These are phyloP conservation scores for Alectoris magna DNA, from an alignment of 2,797 vertebrate species.

Conservation along the genomic window DNA sequence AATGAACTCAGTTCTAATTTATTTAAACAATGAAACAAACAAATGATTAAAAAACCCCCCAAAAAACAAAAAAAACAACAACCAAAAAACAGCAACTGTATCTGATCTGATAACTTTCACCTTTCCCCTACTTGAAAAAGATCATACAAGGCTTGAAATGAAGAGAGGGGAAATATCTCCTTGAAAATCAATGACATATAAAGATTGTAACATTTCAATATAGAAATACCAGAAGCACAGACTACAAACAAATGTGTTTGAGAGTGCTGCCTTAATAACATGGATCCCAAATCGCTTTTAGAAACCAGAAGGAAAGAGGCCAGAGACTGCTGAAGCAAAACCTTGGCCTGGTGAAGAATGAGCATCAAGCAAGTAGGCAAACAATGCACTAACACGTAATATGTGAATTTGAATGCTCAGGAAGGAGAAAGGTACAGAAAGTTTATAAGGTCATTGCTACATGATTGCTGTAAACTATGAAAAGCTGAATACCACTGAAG, in stretches of 20 bases:
- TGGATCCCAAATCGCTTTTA: not conserved
- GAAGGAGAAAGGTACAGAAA: conserved; percentile 30
- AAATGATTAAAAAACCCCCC: not conserved
- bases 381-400: not conserved
- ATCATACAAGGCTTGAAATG: not conserved
- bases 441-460: conserved; percentile 45
- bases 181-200: not conserved
- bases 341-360: not conserved
- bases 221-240: not conserved
- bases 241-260: conserved; percentile 3
- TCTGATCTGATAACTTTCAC: not conserved
- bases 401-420: conserved; percentile 8
- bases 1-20: not conserved
- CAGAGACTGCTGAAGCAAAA: conserved; percentile 18
- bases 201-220: not conserved
- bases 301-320: not conserved
- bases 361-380: not conserved
- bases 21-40: not conserved
- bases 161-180: not conserved
- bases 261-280: not conserved
- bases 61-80: not conserved
- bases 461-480: conserved; percentile 62
- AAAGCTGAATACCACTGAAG: conserved; percentile 56
- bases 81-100: not conserved
- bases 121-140: not conserved